Percentiles rank a stretch among this genome's conserved stretches.
Evolutionary conservation across 2,113 vertebrate species (phyloP).

Genomic region (Poeciliopsis occidentalis): DNA sequence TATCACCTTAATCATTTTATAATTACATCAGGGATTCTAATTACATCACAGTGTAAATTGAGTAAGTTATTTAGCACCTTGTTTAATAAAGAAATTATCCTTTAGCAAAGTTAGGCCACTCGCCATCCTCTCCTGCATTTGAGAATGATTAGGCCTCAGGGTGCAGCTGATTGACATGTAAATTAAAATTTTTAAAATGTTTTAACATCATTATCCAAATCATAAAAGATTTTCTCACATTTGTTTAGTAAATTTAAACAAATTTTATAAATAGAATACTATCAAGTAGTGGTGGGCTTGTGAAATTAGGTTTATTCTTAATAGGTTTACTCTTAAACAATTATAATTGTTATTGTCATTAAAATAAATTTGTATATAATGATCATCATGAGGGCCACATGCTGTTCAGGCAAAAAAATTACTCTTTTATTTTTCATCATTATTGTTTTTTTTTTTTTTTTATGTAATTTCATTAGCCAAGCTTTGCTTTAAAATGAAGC

Average conservation of each 20-base stretch:
- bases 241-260: too few relatives aligned
- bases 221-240: too few relatives aligned
- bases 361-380: slow-evolving; percentile 16
- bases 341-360: slow-evolving; percentile 12
- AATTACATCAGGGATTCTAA: too few relatives aligned
- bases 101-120: background rate
- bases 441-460: slow-evolving; percentile 73
- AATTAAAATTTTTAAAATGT: too few relatives aligned
- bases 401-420: slow-evolving; percentile 12
- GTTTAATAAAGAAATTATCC: background rate
- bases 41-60: background rate
- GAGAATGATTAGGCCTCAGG: background rate
- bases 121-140: background rate
- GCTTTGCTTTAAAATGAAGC: slow-evolving; percentile 57
- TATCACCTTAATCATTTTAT: background rate
- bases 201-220: too few relatives aligned
- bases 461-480: slow-evolving; percentile 79
- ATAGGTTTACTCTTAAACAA: background rate
- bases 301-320: background rate
- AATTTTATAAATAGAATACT: too few relatives aligned
- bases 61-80: background rate
- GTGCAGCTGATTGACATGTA: background rate
- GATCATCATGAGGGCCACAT: slow-evolving; percentile 4
- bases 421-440: slow-evolving; percentile 61
- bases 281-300: background rate